Evolutionary conservation across 2,113 vertebrate species (phyloP), one percentile per base, ranked within the genome.

Genomic region (Aspidoscelis tigris): DNA sequence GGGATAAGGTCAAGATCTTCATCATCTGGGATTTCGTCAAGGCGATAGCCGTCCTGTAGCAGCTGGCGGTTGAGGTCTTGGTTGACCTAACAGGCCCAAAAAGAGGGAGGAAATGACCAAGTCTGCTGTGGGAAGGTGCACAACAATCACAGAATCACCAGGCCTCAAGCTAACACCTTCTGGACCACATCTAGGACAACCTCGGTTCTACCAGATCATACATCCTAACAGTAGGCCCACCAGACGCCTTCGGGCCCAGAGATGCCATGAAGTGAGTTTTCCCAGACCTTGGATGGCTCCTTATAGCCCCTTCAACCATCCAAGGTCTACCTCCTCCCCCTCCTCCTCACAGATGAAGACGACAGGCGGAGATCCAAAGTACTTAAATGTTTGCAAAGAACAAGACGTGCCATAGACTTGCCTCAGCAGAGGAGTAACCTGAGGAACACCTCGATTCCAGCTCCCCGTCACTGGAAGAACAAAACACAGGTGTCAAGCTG

Each of bases 361-460:
- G 20, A 43, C 16, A 44, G 71, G 21, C 71, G n/a, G 39, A 73
- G 26, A 73, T 33, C 6, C 39, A 3, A 39, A 16, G 53, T 8
- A 39, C 18, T 39, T 47, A 9, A 44, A 3, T 22, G 41, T 8
- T 6, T 24, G 21, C 47, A 47, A 74, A 43, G 11, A 18, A 41
- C 11, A 61, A 78, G 69, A 21, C 14, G 7, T 10, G 22, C 7
- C 4, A 3, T 22, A 16, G 80, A 93, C 97, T 98, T 96, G 97
- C 98, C 98, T 99, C 98, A 1, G 98, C 97, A 0, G 98, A 99
- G 66, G 98, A 99, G 91, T 99, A 99, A 90, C 99, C 99, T 0
- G 98, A 99, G 64, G 99, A 99, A 91, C 97, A 98, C 94, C 97
- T 97, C 84, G 98, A 98, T 95, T 98, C 98, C 70, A 96, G 95